phyloP scores from a whole-genome alignment of 92 coral and sea anemone genomes.

The Micromussa lordhowensis region DNA sequence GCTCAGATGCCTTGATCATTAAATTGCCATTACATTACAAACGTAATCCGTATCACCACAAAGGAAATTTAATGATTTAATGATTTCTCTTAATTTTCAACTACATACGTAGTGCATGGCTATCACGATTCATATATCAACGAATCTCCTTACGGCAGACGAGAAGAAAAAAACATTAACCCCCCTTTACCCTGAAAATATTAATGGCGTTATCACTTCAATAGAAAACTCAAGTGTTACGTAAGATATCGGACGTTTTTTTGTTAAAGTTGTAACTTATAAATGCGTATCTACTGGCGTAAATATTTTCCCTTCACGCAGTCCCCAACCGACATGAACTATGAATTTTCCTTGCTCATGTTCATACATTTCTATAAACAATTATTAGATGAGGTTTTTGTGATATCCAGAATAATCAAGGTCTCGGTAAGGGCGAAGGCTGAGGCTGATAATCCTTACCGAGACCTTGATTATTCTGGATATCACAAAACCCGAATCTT shows the following conservation, averaged over 20 bases:
- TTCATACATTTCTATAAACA: neutral
- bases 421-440: too few species aligned
- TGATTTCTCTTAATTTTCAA: neutral
- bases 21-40: neutral
- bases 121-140: neutral
- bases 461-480: too few species aligned
- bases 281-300: neutral
- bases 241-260: neutral
- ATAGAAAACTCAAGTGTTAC: neutral
- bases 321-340: neutral
- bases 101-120: neutral
- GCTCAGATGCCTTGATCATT: neutral
- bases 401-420: too few species aligned
- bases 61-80: neutral
- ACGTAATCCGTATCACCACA: neutral
- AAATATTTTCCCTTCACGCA: neutral
- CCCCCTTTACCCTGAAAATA: neutral
- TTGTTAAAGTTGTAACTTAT: neutral
- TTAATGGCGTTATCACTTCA: neutral
- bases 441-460: too few species aligned
- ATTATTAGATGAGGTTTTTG: too few species aligned
- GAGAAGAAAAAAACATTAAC: neutral
- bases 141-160: neutral
- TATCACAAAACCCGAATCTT: too few species aligned
- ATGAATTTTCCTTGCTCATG: neutral